Evolutionary conservation across 1,140 invertebrate species (phyloP), one percentile per base, ranked within the genome.

Genomic region (Monomorium pharaonis): DNA sequence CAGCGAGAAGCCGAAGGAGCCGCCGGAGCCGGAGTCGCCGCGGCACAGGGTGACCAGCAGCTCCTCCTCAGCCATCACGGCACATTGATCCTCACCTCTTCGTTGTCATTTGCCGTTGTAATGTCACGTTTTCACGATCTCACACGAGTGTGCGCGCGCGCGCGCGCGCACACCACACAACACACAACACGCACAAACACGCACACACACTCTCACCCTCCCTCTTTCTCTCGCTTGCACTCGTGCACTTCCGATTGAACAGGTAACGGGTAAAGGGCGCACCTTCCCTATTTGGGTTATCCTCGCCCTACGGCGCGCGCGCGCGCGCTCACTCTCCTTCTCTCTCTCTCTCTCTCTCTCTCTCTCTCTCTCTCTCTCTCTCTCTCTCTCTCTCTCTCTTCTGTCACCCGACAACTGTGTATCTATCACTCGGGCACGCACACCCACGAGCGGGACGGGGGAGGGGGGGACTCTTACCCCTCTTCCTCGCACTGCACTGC

Each of bases 1-100:
- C 89, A 98, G 95, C 90, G 98, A 98, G 96, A 98, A 98, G 91
- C 98, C 98, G 94, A 98, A 97, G 92, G 98, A 97, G 94, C 97
- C 97, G 54, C 98, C 97, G 94, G 96, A 97, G 60, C 76, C 76
- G 95, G 97, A 97, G 95, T 98, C 97, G 96, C 96, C 97, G 93
- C 97, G 97, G 95, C 96, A 97, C 95, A 98, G 96, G 94, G 97
- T 97, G 94, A 98, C 97, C 96, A 97, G 96, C 95, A 98, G 96
- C 96, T 98, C 97, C 96, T 98, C 97, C 96, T 98, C 97, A 96
- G 97, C 97, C 97, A 98, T 98, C 92, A 84, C 78, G 86, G 87
- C 93, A 93, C 92, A 94, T 94, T 89, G 93, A 92, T 94, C 78
- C 78, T 74, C 91, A 91, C 84, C 87, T 91, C 62, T 42, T 56